Percentiles rank a stretch among this genome's conserved stretches.
These are phyloP conservation scores for Athripsodes cinereus DNA, from an alignment of 2,888 invertebrate species.

Conservation along the genomic window DNA sequence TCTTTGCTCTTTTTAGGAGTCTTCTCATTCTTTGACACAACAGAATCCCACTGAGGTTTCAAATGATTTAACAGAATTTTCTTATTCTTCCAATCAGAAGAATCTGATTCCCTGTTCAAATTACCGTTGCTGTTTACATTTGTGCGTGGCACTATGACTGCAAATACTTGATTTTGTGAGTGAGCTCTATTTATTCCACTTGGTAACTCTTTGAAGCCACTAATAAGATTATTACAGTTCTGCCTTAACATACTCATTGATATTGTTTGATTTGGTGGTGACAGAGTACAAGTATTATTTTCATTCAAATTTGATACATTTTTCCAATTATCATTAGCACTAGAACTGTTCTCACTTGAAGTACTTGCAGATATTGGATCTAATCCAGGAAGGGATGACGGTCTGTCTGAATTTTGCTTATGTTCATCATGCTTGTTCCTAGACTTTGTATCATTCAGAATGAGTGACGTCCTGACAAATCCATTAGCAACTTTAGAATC, in stretches of 20 bases:
- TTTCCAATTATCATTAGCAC: constrained; percentile 9
- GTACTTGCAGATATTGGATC: constrained; percentile 14
- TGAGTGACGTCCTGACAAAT: constrained; percentile 22
- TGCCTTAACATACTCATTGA: constrained; percentile 35
- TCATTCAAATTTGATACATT: constrained; percentile 14
- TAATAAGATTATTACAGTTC: constrained; percentile 40
- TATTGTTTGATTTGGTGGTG: constrained; percentile 45
- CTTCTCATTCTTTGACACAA: constrained; percentile 11
- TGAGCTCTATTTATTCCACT: constrained; percentile 27
- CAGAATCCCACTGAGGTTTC: constrained; percentile 8
- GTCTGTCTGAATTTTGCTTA: constrained; percentile 15
- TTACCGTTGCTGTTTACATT: constrained; percentile 33
- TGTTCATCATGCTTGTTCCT: constrained; percentile 16
- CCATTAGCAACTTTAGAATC: constrained; percentile 29
- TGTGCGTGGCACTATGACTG: constrained; percentile 46
- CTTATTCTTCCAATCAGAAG: constrained; percentile 11
- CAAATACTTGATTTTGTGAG: constrained; percentile 41
- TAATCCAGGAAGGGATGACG: constrained; percentile 23
- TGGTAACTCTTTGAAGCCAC: constrained; percentile 43
- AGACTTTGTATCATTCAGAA: constrained; percentile 16
- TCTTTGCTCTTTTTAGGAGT: not conserved
- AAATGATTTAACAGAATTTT: constrained; percentile 4
- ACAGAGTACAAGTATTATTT: constrained; percentile 36
- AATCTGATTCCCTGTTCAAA: constrained; percentile 22
- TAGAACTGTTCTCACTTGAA: constrained; percentile 3